A percentile compares a stretch with the other conserved stretches of the same genome.
phyloP scores from a whole-genome alignment of 2,113 vertebrate species.

The Geothlypis trichas region DNA sequence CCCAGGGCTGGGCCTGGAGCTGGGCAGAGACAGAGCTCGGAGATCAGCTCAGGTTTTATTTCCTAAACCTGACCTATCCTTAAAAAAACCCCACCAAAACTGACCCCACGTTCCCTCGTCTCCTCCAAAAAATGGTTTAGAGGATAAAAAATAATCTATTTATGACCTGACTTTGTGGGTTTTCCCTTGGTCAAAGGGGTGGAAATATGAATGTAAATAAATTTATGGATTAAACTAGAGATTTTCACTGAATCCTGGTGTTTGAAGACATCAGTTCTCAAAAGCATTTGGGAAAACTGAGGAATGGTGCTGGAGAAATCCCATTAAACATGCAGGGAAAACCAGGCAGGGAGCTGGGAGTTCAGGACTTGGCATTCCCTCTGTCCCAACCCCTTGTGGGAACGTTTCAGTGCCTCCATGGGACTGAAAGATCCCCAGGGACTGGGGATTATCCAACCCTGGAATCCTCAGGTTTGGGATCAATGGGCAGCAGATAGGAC shows the following conservation, averaged over 20 bases:
- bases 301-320: not conserved
- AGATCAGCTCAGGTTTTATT: not conserved
- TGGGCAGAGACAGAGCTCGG: not conserved
- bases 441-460: not conserved
- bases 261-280: not conserved
- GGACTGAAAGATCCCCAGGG: not conserved
- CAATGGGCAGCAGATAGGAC: not conserved
- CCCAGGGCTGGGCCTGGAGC: not conserved
- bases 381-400: not conserved
- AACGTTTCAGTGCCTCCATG: not conserved
- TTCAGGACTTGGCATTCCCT: not conserved
- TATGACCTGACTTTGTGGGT: too few relatives aligned
- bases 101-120: rapidly evolving
- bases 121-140: not conserved
- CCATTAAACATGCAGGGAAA: not conserved
- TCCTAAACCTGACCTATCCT: not conserved
- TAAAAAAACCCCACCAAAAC: not conserved
- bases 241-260: not conserved
- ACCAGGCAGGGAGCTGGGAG: too few relatives aligned
- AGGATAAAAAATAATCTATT: not conserved
- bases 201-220: not conserved
- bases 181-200: not conserved
- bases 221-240: not conserved
- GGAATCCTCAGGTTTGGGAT: not conserved
- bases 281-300: not conserved